Percentiles rank a stretch among this genome's conserved stretches.
phyloP scores from a whole-genome alignment of 2,888 invertebrate species.

The Patella pellucida region DNA sequence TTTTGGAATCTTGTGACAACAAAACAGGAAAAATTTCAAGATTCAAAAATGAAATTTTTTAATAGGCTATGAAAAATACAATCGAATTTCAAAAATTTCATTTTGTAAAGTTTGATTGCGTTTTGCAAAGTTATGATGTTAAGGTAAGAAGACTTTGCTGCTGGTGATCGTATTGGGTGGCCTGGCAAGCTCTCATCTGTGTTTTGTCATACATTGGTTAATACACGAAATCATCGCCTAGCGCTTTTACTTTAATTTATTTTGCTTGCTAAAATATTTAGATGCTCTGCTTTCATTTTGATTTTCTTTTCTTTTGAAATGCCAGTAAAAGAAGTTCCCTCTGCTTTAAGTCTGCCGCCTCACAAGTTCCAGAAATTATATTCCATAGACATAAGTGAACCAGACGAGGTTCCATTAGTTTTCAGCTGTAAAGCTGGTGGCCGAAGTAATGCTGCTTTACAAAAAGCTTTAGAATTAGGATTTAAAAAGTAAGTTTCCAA shows the following conservation, averaged over 20 bases:
- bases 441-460: conserved; percentile 53
- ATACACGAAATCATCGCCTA: not conserved
- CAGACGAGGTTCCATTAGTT: conserved; percentile 41
- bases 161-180: too few relatives aligned
- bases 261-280: not conserved
- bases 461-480: conserved; percentile 56
- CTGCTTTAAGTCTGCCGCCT: conserved; percentile 42
- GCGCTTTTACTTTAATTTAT: not conserved
- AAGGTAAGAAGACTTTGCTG: too few relatives aligned
- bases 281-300: not conserved
- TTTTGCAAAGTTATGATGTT: too few relatives aligned
- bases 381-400: conserved; percentile 33
- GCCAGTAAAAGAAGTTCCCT: conserved; percentile 59
- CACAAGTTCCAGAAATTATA: conserved; percentile 39
- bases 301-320: conserved; percentile 5
- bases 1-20: too few relatives aligned
- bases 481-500: conserved; percentile 52
- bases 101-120: too few relatives aligned
- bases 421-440: conserved; percentile 55
- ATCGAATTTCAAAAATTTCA: too few relatives aligned
- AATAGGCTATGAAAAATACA: too few relatives aligned
- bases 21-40: too few relatives aligned
- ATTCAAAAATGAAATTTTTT: too few relatives aligned
- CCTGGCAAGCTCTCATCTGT: too few relatives aligned
- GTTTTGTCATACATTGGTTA: too few relatives aligned